phyloP scores from a whole-genome alignment of 2,113 vertebrate genomes.

The Nothoprocta perdicaria region DNA sequence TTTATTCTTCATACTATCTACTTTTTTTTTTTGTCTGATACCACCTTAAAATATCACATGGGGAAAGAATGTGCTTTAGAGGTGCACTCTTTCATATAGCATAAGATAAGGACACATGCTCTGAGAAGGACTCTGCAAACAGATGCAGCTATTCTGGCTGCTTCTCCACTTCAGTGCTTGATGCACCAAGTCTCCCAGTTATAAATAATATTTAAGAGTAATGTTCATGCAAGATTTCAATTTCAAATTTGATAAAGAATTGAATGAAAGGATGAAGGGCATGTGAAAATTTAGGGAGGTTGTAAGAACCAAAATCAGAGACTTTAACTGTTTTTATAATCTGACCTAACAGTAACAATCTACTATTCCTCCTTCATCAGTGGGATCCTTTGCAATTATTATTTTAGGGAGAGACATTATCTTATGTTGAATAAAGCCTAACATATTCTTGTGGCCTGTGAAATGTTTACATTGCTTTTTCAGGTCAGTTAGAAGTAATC shows the following conservation, averaged over 20 bases:
- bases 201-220: not conserved
- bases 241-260: not conserved
- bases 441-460: not conserved
- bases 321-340: not conserved
- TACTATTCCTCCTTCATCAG: not conserved
- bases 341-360: not conserved
- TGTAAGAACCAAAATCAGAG: not conserved
- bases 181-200: not conserved
- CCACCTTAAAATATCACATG: not conserved
- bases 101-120: not conserved
- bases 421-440: not conserved
- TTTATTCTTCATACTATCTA: not conserved
- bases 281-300: not conserved
- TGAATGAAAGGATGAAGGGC: not conserved
- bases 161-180: not conserved
- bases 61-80: not conserved
- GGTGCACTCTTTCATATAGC: not conserved
- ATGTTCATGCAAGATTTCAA: not conserved
- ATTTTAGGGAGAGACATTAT: not conserved
- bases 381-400: not conserved
- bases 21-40: not conserved
- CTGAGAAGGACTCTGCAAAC: not conserved
- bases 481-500: constrained; percentile 92
- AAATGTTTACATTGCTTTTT: constrained; percentile 23
- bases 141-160: not conserved